Percentiles rank a stretch among this genome's conserved stretches.
These are phyloP conservation scores for Eupithecia vulgata DNA, from an alignment of 2,888 invertebrate genomes.

Conservation along the genomic window DNA sequence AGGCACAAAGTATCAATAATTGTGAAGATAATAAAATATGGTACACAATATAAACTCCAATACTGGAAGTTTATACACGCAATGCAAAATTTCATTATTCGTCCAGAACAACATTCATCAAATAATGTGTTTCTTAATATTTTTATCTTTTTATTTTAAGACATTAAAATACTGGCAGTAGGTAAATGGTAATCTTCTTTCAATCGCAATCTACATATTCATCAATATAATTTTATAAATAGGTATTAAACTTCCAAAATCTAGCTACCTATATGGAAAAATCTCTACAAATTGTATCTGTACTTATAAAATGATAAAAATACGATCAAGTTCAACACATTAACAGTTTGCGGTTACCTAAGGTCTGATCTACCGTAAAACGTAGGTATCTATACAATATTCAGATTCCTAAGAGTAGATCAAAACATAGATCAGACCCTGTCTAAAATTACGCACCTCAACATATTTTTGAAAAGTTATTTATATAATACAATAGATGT, in stretches of 20 bases:
- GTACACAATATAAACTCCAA: conserved; percentile 2
- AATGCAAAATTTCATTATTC: neutral
- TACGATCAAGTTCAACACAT: conserved; percentile 20
- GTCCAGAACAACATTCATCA: conserved; percentile 10
- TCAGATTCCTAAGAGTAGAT: conserved; percentile 16
- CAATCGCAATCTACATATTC: conserved; percentile 26
- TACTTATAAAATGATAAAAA: conserved; percentile 18
- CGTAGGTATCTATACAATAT: neutral
- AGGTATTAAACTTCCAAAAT: conserved; percentile 20
- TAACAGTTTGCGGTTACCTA: conserved; percentile 1
- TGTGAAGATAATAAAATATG: conserved; percentile 35
- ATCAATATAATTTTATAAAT: conserved; percentile 25
- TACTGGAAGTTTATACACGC: conserved; percentile 11
- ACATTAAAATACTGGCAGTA: conserved; percentile 44
- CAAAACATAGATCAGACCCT: neutral
- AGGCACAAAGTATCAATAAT: conserved; percentile 65
- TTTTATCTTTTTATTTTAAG: conserved; percentile 28
- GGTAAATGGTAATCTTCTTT: conserved; percentile 34
- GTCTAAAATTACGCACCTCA: conserved; percentile 3
- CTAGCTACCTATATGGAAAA: conserved; percentile 16
- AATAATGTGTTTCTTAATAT: conserved; percentile 13
- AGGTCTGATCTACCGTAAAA: conserved; percentile 6
- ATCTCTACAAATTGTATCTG: conserved; percentile 17
- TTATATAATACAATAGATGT: neutral
- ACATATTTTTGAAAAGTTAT: neutral